phyloP scores from a whole-genome alignment of 2,797 vertebrate genomes.

The Nothura maculosa region DNA sequence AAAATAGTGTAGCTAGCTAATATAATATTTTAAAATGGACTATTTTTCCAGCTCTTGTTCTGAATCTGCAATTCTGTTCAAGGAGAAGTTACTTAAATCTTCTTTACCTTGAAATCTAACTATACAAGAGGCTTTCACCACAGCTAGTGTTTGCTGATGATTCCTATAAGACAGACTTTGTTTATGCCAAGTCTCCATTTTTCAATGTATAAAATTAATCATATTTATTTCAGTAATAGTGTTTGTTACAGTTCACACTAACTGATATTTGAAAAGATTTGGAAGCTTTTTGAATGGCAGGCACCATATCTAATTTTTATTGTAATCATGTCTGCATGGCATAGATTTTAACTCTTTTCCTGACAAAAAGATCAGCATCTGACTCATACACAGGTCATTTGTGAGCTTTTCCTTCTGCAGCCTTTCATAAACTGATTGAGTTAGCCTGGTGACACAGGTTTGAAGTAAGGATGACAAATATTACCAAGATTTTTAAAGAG shows the following conservation, averaged over 20 bases:
- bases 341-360: conserved; percentile 49
- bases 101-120: background rate
- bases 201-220: background rate
- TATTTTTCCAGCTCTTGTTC: background rate
- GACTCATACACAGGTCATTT: background rate
- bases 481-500: background rate
- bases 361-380: conserved; percentile 48
- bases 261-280: background rate
- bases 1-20: background rate
- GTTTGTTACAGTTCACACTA: background rate
- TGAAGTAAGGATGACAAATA: background rate
- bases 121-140: background rate
- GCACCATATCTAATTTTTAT: background rate
- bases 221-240: background rate
- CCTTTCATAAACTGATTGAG: background rate
- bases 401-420: background rate
- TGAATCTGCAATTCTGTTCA: background rate
- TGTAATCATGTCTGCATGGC: conserved; percentile 25
- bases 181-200: background rate
- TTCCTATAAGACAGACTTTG: background rate
- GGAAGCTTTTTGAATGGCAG: background rate
- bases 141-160: background rate
- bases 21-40: background rate
- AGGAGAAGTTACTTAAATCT: background rate
- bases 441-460: background rate